Conservation (phyloP, 2,888 invertebrate genomes). For the Apotomis betuletana region DNA sequence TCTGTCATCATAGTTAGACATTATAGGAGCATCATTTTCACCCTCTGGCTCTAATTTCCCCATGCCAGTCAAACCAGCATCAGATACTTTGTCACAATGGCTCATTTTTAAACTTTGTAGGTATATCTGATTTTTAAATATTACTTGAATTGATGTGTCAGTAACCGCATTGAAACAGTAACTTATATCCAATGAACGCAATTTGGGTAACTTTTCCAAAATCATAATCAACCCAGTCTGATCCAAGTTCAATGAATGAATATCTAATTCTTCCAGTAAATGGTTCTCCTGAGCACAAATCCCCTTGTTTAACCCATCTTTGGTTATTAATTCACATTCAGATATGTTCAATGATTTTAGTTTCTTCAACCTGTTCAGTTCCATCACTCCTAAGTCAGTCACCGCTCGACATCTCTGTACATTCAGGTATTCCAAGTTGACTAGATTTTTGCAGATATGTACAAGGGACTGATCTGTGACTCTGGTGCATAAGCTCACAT, state of each 20-base stretch:
- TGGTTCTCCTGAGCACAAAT: conserved; percentile 79
- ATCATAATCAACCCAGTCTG: conserved; percentile 85
- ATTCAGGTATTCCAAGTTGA: conserved; percentile 83
- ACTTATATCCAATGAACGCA: conserved; percentile 85
- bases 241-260: conserved; percentile 85
- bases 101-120: conserved; percentile 85
- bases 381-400: conserved; percentile 84
- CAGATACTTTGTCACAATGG: conserved; percentile 87
- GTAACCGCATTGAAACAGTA: conserved; percentile 89
- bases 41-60: conserved; percentile 70
- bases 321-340: conserved; percentile 86
- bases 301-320: conserved; percentile 84
- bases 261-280: conserved; percentile 80
- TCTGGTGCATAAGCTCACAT: conserved; percentile 86
- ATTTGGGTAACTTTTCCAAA: conserved; percentile 82
- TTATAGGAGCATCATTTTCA: conserved; percentile 63
- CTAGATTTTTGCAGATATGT: conserved; percentile 83
- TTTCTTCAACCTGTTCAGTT: conserved; percentile 80
- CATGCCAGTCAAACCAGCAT: conserved; percentile 88
- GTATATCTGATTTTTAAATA: conserved; percentile 85
- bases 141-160: conserved; percentile 86
- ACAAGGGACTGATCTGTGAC: conserved; percentile 86
- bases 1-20: conserved; percentile 62
- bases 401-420: conserved; percentile 86
- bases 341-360: conserved; percentile 86